phyloP scores from a whole-genome alignment of 2,797 vertebrate genomes.

The Anableps anableps region DNA sequence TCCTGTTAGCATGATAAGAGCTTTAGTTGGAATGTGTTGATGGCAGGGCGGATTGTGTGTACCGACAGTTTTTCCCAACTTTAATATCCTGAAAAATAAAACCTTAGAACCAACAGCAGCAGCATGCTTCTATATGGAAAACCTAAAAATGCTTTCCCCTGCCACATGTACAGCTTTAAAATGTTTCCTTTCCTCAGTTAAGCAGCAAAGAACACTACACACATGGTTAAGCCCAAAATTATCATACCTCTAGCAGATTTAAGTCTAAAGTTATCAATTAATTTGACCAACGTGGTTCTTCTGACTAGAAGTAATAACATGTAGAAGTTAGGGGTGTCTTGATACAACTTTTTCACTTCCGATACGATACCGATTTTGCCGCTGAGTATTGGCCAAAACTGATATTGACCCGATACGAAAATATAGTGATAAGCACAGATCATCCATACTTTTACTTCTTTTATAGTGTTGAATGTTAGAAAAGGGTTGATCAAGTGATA shows the following conservation, averaged over 20 bases:
- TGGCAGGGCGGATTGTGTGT: not conserved
- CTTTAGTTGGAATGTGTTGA: not conserved
- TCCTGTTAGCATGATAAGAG: not conserved
- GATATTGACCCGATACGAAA: too few species aligned
- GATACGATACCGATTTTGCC: too few species aligned
- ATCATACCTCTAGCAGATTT: not conserved
- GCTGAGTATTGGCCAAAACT: too few species aligned
- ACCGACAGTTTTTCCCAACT: not conserved
- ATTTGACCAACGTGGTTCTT: not conserved
- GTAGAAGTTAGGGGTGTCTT: too few species aligned
- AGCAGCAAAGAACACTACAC: not conserved
- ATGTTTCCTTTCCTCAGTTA: not conserved
- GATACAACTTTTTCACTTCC: too few species aligned
- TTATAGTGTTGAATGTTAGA: too few species aligned
- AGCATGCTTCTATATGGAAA: not conserved
- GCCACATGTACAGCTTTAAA: not conserved
- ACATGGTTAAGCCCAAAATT: not conserved
- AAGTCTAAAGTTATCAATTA: not conserved
- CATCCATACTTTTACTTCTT: too few species aligned
- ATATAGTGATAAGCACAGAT: too few species aligned
- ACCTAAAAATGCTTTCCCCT: not conserved
- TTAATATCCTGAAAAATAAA: not conserved
- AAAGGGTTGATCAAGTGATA: too few species aligned
- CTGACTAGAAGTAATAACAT: not conserved
- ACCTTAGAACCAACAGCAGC: not conserved